These are phyloP conservation scores for Nycticryphes semicollaris DNA, from an alignment of 2,113 vertebrate species.

Conservation along the genomic window DNA sequence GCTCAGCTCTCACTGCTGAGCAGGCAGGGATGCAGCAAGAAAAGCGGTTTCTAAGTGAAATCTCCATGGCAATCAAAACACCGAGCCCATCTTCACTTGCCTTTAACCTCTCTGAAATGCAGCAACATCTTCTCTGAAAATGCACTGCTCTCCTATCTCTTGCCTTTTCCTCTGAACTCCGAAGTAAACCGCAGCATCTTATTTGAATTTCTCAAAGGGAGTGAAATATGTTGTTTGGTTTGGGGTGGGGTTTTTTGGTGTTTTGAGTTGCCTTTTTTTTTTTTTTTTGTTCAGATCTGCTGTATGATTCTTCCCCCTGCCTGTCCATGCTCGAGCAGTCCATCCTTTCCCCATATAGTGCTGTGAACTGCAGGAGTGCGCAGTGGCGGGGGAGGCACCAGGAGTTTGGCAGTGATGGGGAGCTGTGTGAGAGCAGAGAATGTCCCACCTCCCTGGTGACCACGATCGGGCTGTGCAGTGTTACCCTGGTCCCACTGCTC, in stretches of 20 bases:
- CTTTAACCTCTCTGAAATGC: slow-evolving; percentile 11
- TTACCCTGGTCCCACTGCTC: not conserved
- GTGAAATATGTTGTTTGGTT: not conserved
- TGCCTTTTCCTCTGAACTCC: not conserved
- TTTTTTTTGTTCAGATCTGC: not conserved
- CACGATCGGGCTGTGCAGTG: rapidly evolving
- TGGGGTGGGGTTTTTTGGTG: not conserved
- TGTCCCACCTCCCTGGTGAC: not conserved
- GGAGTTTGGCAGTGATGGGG: not conserved
- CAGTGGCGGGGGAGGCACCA: not conserved
- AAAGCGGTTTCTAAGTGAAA: slow-evolving; percentile 38
- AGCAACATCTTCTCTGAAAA: not conserved
- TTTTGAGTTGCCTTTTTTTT: not conserved
- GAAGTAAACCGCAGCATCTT: not conserved
- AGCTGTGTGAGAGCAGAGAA: not conserved
- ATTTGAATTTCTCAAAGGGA: not conserved
- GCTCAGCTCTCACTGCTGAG: not conserved
- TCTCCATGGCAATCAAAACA: slow-evolving; percentile 54
- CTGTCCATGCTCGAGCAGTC: not conserved
- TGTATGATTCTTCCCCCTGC: not conserved
- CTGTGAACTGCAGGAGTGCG: not conserved
- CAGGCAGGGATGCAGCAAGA: not conserved
- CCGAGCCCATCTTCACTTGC: not conserved
- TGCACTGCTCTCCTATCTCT: not conserved
- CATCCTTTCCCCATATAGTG: not conserved